Base-by-base conservation (phyloP, 2,797 vertebrate species). In the Cuculus canorus region DNA sequence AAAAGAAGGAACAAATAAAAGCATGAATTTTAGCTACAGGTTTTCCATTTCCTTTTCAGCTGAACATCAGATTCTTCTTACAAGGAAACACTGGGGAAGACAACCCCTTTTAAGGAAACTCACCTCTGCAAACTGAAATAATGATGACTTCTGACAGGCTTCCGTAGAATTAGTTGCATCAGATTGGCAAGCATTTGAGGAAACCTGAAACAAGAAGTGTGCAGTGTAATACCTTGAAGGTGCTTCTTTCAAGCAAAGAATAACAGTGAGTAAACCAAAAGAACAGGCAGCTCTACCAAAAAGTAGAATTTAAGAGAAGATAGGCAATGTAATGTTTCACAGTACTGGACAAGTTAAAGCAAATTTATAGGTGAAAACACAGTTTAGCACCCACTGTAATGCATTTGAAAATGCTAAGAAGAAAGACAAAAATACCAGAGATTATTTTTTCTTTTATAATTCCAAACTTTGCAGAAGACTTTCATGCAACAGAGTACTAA, bases 51-150 rank as follows among this genome's bases (percentile, higher is more conserved):
- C 37, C 63, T n/a, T 69, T 78, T 86, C 63, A 90, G 22, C 11
- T 63, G 35, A 81, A 45, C 10, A 70, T 52, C 32, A 60, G 37
- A 43, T 32, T 4, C 13, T 61, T 83, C 70, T 92, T 23, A 54
- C 65, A 87, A 80, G 28, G 23, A 53, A 60, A 48, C 5, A 28
- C 7, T 28, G 19, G 8, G 32, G 2, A 70, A 87, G 50, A 60
- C 13, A 23, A 45, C 1, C 3, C n/a, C 39, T 91, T 59, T 50
- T 22, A 57, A 76, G 71, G 68, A 65, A 87, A 57, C 87, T 96
- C 96, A 98, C 98, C 98, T 98, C 98, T 50, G 98, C 98, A 90
- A 98, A 97, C 72, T 98, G 97, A 96, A 99, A 98, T 83, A 98
- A 96, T 35, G 98, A 98, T 30, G 98, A 98, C 76, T 98, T 98